Evolutionary conservation across 2,113 vertebrate genomes (phyloP), one percentile per base, ranked within the genome.

Genomic region (Prolemur simus): DNA sequence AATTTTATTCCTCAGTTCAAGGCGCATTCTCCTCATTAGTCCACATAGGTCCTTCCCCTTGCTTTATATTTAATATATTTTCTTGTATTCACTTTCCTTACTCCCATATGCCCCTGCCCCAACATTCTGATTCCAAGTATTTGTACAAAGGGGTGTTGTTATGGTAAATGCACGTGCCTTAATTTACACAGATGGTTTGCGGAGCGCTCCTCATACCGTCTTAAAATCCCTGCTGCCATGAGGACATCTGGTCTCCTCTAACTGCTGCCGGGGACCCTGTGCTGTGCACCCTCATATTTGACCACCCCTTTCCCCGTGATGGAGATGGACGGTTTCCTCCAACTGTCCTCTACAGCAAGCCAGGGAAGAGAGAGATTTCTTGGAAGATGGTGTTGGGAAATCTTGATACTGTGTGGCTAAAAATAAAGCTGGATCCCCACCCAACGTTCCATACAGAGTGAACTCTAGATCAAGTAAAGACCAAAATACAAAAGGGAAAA

Each of bases 101-200:
- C 37, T 82, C 21, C 34, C 23, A 1, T 39, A 9, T 11, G 8
- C n/a, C 6, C 29, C 12, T 2, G 56, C 14, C 45, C n/a, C n/a
- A 13, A 49, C 39, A 10, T 86, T 45, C 71, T 84, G 52, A 29
- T 54, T 82, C 64, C 71, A 23, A 0, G 42, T 34, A 11, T 47
- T 23, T 73, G 56, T 58, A 69, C 9, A 29, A 58, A 92, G 69
- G 8, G 25, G 12, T 56, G 47, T 3, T 29, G 69, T 4, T 13
- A 32, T 21, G 42, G 17, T 14, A 13, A 45, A 37, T 3, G 29
- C 39, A 0, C 1, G 4, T 47, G 34, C 25, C 45, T 66, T 18
- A 6, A 15, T 5, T 80, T 14, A 45, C 3, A 6, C 20, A 2
- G 25, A 10, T 47, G 56, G 29, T 32, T 0, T 6, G 2, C 27